These are phyloP conservation scores for Strigamia maritima DNA, from an alignment of 2,888 invertebrate species.

Conservation along the genomic window DNA sequence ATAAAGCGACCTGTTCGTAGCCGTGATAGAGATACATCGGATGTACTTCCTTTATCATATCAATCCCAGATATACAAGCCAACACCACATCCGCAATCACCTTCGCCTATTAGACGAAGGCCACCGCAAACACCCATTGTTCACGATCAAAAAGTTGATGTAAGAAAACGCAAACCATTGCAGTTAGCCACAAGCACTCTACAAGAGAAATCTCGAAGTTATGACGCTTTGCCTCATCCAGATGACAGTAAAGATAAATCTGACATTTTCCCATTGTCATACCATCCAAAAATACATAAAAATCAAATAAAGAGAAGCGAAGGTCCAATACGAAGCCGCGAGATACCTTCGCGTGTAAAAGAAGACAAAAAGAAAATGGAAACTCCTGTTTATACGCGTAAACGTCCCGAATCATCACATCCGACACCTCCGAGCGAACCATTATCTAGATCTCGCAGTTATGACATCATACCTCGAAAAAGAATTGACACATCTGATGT, in stretches of 20 bases:
- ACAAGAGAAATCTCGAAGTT: neutral
- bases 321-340: neutral
- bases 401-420: neutral
- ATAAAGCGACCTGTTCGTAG: conserved; percentile 45
- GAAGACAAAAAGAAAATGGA: neutral
- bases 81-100: neutral
- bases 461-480: neutral
- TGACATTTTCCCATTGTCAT: neutral
- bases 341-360: neutral
- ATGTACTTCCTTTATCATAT: neutral
- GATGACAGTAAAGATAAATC: neutral
- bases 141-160: neutral
- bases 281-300: neutral
- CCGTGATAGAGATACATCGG: neutral
- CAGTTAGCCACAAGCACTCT: neutral
- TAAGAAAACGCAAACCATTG: neutral
- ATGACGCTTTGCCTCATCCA: neutral
- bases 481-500: neutral
- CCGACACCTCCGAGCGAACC: neutral
- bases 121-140: neutral
- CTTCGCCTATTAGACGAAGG: neutral
- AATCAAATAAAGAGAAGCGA: neutral
- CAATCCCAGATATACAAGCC: neutral
- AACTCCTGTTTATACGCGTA: neutral
- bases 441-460: neutral